Evolutionary conservation across 1,140 invertebrate genomes (phyloP), one percentile per base, ranked within the genome.

Genomic region (Matsumurasca onukii): DNA sequence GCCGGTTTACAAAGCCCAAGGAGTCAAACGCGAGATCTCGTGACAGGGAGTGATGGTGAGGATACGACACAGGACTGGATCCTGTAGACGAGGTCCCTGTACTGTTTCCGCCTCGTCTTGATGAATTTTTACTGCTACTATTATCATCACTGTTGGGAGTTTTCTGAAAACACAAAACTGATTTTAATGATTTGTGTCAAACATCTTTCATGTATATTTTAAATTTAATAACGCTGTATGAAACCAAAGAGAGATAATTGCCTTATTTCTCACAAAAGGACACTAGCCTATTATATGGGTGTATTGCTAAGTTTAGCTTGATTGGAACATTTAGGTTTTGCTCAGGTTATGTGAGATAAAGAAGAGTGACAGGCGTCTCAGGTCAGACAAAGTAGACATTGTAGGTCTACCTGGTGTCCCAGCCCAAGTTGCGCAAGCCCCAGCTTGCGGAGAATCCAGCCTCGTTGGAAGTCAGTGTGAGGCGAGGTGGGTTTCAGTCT

Each of bases 11-110:
- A 17, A 70, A 62, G 3, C 59, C 69, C 0, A 69, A 31, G 45
- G 62, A 71, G n/a, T 71, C 67, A 27, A 62, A 66, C 15, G 72
- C 63, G 17, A 66, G 57, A 49, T 71, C 68, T 45, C 64, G 29
- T 20, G 52, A 34, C 5, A 70, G 34, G 31, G 24, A 55, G 17
- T 62, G 12, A 20, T 24, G 15, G 20, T 48, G 31, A 20, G 51
- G 31, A 48, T 27, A 34, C 34, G 34, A 51, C n/a, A 62, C 20
- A 20, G 65, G 65, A 31, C 68, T 63, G 2, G 68, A 64, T 20
- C 22, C 24, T 49, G 68, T 51, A 45, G 59, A 63, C 17, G 61
- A 45, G 17, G 34, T 51, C 2, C 34, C 49, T 17, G 59, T 59
- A 31, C 59, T 55, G n/a, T 31, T 68, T 1, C 25, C 31, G 12